Base-by-base conservation (phyloP, 1,140 invertebrate genomes). In the Cryptotermes secundus region DNA sequence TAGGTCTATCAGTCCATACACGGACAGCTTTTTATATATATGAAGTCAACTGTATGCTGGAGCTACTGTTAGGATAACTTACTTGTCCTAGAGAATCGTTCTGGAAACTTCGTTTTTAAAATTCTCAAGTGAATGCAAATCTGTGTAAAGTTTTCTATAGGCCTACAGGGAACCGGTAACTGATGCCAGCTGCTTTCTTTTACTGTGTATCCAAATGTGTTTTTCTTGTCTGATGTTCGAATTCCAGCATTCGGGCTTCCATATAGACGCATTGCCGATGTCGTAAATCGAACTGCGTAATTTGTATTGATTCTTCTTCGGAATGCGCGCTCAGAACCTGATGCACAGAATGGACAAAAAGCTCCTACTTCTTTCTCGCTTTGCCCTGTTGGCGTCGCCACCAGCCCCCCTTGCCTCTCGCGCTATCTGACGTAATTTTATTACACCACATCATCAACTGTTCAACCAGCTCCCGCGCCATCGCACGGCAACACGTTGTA, bases 311-410 rank as follows among this genome's bases (percentile, higher is more conserved):
- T 72, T 4, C 26, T 1, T 3, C 59, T 31, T 72, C 4, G 3
- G 26, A 72, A 31, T 72, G n/a, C 59, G 59, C 59, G 59, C 59
- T 31, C 59, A 72, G 1, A 31, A n/a, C 19, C 1, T 14, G 59
- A n/a, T 2, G 26, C 26, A 31, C n/a, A n/a, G 59, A 2, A 6
- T 26, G 26, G 59, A 31, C 10, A n/a, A 72, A 72, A n/a, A 72
- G 3, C n/a, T 22, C 80, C 26, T 31, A 45, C 45, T 45, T n/a
- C 81, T 45, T 82, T 82, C 81, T 26, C 35, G 24, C 35, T 34
- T 45, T 45, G 81, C 14, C 81, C 45, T 38, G 36, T 45, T 82
- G 81, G 81, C 36, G 81, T 45, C 81, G 81, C 81, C 81, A 82
- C 81, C 81, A 45, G 81, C 81, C 81, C 81, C 81, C 81, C 36